These are phyloP conservation scores for Pollenia angustigena DNA, from an alignment of 2,888 invertebrate species.

Conservation along the genomic window DNA sequence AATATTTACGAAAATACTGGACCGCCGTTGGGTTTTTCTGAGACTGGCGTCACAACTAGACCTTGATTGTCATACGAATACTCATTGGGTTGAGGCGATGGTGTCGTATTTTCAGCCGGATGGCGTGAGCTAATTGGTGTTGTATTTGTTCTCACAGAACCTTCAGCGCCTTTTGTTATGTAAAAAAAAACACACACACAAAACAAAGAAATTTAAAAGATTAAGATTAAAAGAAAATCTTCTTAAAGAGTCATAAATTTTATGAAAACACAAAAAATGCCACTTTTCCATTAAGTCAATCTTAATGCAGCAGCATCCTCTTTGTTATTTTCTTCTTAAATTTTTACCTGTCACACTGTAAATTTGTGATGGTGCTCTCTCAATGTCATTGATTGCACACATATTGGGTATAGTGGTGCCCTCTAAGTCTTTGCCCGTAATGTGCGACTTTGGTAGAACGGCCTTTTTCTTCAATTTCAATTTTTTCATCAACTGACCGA, in stretches of 20 bases:
- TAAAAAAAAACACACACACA: conserved; percentile 2
- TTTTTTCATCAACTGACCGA: conserved; percentile 76
- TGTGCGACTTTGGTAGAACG: conserved; percentile 48
- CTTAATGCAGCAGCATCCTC: conserved; percentile 39
- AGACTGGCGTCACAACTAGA: conserved; percentile 87
- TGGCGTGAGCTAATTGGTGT: conserved; percentile 89
- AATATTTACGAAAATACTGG: conserved; percentile 70
- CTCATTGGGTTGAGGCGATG: conserved; percentile 86
- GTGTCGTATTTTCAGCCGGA: conserved; percentile 91
- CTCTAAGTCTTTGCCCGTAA: conserved; percentile 78
- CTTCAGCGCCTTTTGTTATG: conserved; percentile 84
- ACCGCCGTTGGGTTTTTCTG: conserved; percentile 78
- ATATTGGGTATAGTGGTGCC: conserved; percentile 81
- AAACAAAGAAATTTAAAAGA: conserved; percentile 19
- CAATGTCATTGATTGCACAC: conserved; percentile 80
- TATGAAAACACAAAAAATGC: neutral
- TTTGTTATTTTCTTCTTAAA: neutral
- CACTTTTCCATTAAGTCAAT: conserved; percentile 30
- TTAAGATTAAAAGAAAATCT: conserved; percentile 27
- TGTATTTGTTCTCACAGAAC: conserved; percentile 88
- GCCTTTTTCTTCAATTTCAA: conserved; percentile 76
- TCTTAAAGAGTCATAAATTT: conserved; percentile 61
- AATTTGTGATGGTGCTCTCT: conserved; percentile 81
- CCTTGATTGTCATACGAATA: conserved; percentile 92
- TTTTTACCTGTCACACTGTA: conserved; percentile 81